phyloP scores from a whole-genome alignment of 2,888 invertebrate genomes.

The Mimas tiliae region DNA sequence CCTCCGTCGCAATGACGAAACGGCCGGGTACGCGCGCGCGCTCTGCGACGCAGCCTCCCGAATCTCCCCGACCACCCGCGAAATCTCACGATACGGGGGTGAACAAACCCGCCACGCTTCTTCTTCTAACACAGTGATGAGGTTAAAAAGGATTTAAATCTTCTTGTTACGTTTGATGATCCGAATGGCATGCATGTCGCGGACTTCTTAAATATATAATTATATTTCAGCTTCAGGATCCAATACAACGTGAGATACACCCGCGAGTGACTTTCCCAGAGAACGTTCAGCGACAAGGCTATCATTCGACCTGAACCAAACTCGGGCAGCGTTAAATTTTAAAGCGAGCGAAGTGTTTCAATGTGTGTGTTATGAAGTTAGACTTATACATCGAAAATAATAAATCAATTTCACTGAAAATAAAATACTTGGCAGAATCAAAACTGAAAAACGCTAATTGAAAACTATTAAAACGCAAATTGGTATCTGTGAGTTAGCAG shows the following conservation, averaged over 20 bases:
- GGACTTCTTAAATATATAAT: slow-evolving; percentile 41
- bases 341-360: not conserved
- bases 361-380: not conserved
- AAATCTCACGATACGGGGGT: slow-evolving; percentile 73
- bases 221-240: slow-evolving; percentile 9
- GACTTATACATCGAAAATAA: no score
- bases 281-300: not conserved
- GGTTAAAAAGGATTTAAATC: slow-evolving; percentile 82
- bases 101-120: slow-evolving; percentile 81
- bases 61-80: slow-evolving; percentile 69
- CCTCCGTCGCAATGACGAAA: slow-evolving; percentile 84
- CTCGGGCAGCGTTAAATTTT: not conserved
- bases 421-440: slow-evolving; percentile 35
- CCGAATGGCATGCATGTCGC: slow-evolving; percentile 55
- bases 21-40: slow-evolving; percentile 84
- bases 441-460: slow-evolving; percentile 48
- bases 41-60: slow-evolving; percentile 78
- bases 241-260: not conserved
- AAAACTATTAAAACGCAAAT: slow-evolving; percentile 73
- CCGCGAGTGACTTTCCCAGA: not conserved
- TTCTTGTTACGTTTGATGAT: slow-evolving; percentile 75
- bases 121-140: slow-evolving; percentile 80
- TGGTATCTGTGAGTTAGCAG: slow-evolving; percentile 70
- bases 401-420: not conserved
- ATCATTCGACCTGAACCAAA: not conserved